Evolutionary conservation across 2,888 invertebrate species (phyloP).

Genomic region (Deilephila porcellus): DNA sequence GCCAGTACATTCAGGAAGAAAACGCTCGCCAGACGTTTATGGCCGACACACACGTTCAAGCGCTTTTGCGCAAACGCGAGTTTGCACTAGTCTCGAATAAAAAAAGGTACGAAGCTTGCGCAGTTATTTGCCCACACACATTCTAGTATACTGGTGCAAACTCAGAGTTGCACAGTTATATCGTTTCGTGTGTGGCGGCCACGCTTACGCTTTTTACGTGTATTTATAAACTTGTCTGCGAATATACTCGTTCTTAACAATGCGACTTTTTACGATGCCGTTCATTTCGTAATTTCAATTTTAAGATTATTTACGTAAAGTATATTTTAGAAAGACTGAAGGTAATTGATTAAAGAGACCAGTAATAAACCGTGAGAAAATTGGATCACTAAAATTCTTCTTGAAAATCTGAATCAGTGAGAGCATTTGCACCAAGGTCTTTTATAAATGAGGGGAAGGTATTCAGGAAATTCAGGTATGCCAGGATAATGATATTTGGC

Average conservation of each 20-base stretch:
- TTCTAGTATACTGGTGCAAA: too few relatives aligned
- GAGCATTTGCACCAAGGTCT: neutral
- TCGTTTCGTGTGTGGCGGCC: too few relatives aligned
- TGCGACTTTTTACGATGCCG: neutral
- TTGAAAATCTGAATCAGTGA: neutral
- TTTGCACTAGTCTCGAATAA: too few relatives aligned
- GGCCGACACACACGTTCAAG: neutral
- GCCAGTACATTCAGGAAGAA: conserved; percentile 20
- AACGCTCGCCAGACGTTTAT: conserved; percentile 19
- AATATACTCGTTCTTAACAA: neutral
- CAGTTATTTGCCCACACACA: too few relatives aligned
- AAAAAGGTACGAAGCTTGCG: too few relatives aligned
- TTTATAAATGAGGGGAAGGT: neutral
- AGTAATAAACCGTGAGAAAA: neutral
- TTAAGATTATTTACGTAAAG: neutral
- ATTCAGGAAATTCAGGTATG: neutral
- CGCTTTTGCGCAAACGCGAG: too few relatives aligned
- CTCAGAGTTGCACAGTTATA: too few relatives aligned
- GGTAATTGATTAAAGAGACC: neutral
- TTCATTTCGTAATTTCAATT: neutral
- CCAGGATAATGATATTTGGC: too few relatives aligned
- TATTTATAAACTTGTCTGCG: conserved; percentile 8
- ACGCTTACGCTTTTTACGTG: neutral
- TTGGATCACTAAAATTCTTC: neutral
- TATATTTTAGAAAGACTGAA: neutral